Base-by-base conservation (phyloP, 2,888 invertebrate species). In the Blomia tropicalis region DNA sequence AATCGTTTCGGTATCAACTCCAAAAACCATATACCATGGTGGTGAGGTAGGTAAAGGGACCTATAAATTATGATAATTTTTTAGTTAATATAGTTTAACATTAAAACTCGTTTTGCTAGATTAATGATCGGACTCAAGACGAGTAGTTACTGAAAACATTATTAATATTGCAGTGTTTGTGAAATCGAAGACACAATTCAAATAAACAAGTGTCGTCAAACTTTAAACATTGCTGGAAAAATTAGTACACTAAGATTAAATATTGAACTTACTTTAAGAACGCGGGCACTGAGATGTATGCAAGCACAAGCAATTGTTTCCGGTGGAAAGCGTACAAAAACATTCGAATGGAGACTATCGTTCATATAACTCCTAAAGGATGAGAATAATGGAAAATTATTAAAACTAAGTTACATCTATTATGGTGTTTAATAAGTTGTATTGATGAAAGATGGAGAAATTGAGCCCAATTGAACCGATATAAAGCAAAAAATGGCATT, bases 291-390 rank as follows among this genome's bases (percentile, higher is more conserved):
- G 59, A 98, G 77, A 74, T 88, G 93, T 68, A 99, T 93, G 74
- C 98, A 99, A n/a, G 96, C 95, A 75, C 95, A 95, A 0, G 98
- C 98, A 63, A 99, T 92, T 0, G 92, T 90, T 74, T 98, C 98
- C 0, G 98, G 95, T 64, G 86, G 85, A 73, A 89, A 92, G 53
- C 91, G 81, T 73, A 96, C 83, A 74, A 98, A 99, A 0, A 93
- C 92, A 75, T 96, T 91, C 0, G 95, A 93, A 36, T 96, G 80
- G 56, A 99, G 77, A 0, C 95, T 89, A 77, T 99, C 98, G 74
- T 99, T 99, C 96, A 99, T 99, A 75, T 95, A 98, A 74, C 96
- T 96, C 82, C 81, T 82, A 56, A 4, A 56, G 31, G 11, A 51
- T n/a, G 22, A 29, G 2, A 29, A 7, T 19, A 51, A 51, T 25